Percentiles rank a stretch among this genome's conserved stretches.
Evolutionary conservation across 2,797 vertebrate genomes (phyloP).

Genomic region (Parauchenoglanis ngamensis): DNA sequence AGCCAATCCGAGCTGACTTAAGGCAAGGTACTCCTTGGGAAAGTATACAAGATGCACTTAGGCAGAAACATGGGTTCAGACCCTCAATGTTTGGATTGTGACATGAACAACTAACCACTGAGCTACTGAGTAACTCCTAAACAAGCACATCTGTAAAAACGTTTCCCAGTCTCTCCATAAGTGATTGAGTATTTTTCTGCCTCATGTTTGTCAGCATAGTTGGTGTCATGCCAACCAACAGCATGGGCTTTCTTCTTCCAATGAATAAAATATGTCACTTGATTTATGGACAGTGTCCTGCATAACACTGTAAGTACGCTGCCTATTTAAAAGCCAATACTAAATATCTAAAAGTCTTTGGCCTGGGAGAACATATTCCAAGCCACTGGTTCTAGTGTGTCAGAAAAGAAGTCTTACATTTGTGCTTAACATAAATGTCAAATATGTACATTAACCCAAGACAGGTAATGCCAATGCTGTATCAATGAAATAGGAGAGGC

Average conservation of each 20-base stretch:
- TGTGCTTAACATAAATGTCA: constrained; percentile 9
- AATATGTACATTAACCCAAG: background rate
- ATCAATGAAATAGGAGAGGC: constrained; percentile 30
- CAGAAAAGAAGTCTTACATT: background rate
- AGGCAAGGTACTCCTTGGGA: too few relatives aligned
- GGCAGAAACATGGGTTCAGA: too few relatives aligned
- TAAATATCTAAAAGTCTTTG: background rate
- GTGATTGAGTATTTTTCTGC: background rate
- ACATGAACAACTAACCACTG: too few relatives aligned
- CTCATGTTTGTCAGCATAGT: background rate
- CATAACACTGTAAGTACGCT: background rate
- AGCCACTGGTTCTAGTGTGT: background rate
- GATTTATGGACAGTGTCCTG: background rate
- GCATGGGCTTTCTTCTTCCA: background rate
- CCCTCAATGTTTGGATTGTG: too few relatives aligned
- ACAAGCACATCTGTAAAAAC: background rate
- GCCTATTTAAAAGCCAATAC: background rate
- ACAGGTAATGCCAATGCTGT: constrained; percentile 21
- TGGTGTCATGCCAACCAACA: background rate
- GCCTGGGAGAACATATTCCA: background rate
- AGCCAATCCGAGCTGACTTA: too few relatives aligned
- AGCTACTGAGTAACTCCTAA: too few relatives aligned
- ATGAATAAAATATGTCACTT: background rate
- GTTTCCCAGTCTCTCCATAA: too few relatives aligned
- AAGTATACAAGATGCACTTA: too few relatives aligned